phyloP scores from a whole-genome alignment of 2,797 vertebrate species.

The Zonotrichia albicollis region DNA sequence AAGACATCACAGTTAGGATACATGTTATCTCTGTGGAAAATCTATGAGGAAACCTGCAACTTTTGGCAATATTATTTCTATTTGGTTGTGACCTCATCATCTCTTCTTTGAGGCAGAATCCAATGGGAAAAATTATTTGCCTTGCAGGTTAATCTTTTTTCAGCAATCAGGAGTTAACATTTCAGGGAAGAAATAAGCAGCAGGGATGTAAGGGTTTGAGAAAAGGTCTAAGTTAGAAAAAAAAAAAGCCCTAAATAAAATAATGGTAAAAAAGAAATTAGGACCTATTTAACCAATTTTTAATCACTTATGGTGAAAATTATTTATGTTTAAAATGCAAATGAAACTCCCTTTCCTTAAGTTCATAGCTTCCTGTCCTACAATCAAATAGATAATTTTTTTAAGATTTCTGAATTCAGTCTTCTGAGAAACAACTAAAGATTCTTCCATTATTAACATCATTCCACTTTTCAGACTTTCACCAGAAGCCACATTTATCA shows the following conservation, averaged over 20 bases:
- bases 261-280: not conserved
- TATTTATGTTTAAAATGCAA: not conserved
- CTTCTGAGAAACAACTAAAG: not conserved
- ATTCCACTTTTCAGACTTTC: not conserved
- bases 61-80: not conserved
- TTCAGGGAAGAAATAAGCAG: not conserved
- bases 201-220: not conserved
- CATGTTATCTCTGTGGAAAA: not conserved
- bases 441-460: not conserved
- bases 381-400: not conserved
- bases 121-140: not conserved
- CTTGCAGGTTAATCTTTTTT: not conserved
- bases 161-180: not conserved
- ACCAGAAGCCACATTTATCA: not conserved
- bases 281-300: not conserved
- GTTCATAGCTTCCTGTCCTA: not conserved
- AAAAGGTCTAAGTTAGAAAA: not conserved
- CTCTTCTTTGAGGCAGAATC: not conserved
- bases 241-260: not conserved
- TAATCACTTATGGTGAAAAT: not conserved
- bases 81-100: not conserved
- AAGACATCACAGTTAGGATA: not conserved
- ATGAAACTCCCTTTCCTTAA: not conserved
- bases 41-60: not conserved
- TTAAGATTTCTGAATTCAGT: not conserved